Base-by-base conservation (phyloP, 2,888 invertebrate genomes). In the Drosophila paracracens region DNA sequence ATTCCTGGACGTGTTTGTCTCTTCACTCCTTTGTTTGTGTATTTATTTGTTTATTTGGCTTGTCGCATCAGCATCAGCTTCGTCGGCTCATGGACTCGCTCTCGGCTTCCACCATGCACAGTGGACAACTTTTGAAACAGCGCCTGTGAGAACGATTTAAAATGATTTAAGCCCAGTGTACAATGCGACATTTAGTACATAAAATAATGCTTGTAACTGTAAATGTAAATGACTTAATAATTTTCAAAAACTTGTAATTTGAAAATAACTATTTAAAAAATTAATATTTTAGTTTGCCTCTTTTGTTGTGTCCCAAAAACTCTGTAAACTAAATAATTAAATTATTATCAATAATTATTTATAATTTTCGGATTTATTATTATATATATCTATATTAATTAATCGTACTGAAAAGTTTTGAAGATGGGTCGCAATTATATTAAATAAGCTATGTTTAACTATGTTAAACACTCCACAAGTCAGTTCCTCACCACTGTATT, bases 1-100 rank as follows among this genome's bases (percentile, higher is more conserved):
- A 54, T 51, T 52, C 54, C 46, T 29, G 36, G 40, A 65, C 62
- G 69, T 61, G 56, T 63, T 36, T 52, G 69, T 73, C 79, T 70
- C 64, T 54, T 69, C 53, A 58, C 36, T 54, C 16, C 29, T n/a
- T 69, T 61, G 61, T 59, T 36, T 58, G 65, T 74, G 74, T 74
- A 65, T 58, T 60, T 50, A 5, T 29, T 43, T 58, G 50, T 27
- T 75, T 72, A 67, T 52, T 71, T 58, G 73, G 64, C 56, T 65
- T 63, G 61, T 43, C 60, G 59, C 62, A 54, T 59, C 52, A 59
- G 59, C 61, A 64, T 63, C 52, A 38, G 36, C 72, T 46, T 50
- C 57, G 18, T 58, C 29, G 67, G 40, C 46, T 56, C 62, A 62
- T 4, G 48, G 53, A 56, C 51, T 57, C 35, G 50, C 50, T 43